Evolutionary conservation across 2,113 vertebrate genomes (phyloP), one percentile per base, ranked within the genome.

Genomic region (Donacobius atricapilla): DNA sequence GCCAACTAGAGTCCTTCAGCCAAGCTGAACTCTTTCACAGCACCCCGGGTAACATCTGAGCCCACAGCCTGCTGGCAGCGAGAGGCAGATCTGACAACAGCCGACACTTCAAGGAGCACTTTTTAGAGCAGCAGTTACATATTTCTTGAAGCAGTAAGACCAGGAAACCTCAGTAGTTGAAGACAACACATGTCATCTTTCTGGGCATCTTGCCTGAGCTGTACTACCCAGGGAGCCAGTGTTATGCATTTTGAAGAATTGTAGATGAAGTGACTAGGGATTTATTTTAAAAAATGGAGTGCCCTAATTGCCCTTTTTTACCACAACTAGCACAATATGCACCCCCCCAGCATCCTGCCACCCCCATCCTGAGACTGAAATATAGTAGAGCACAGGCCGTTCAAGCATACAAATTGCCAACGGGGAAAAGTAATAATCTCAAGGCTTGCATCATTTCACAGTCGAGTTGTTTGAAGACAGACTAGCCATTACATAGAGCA

Each of bases 381-480:
- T 56, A 77, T 48, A 28, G 53, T 8, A 31, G 61, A 16, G 42
- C 65, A n/a, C 68, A 11, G 7, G 6, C 82, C 87, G 79, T 22
- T 81, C 69, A 37, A 64, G 93, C 92, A 95, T 80, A 89, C 73
- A 83, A 90, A 96, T 81, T 94, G 84, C 83, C 93, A 89, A 7
- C 3, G 7, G 89, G 91, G 86, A 93, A 75, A 91, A 92, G 92
- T 66, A 97, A 97, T 97, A 94, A 97, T 94, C 92, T 93, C 63
- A 65, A 93, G 87, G 95, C 84, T 96, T 90, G 93, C 95, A 97
- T 96, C 95, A 83, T 97, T 98, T 97, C 97, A 97, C 96, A 97
- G 94, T 78, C 15, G 92, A 96, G 94, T 92, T 95, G 93, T 90
- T 91, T 95, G 91, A 96, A 97, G 86, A 92, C 90, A 96, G 94